Percentiles rank a stretch among this genome's conserved stretches.
These are phyloP conservation scores for Tolypeutes matacus DNA, from an alignment of 2,797 vertebrate species.

Conservation along the genomic window DNA sequence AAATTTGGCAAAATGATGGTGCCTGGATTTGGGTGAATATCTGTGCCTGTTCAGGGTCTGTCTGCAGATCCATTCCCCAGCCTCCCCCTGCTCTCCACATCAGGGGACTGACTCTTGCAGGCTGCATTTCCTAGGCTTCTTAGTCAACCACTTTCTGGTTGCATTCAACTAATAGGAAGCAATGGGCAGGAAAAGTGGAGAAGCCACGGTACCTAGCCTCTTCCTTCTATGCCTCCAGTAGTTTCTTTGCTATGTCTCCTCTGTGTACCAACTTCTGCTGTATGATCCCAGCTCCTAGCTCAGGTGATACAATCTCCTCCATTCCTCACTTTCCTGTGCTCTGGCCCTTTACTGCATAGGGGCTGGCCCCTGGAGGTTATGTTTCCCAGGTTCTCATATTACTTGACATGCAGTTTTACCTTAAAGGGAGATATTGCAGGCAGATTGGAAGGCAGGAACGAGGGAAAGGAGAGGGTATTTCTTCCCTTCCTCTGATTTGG, in stretches of 20 bases:
- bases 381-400: constrained; percentile 21
- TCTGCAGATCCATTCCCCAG: not conserved
- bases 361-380: not conserved
- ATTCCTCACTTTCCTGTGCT: not conserved
- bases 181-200: not conserved
- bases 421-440: not conserved
- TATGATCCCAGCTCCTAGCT: not conserved
- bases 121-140: not conserved
- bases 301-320: not conserved
- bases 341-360: not conserved
- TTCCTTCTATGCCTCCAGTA: not conserved
- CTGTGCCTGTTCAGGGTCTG: not conserved
- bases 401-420: constrained; percentile 32
- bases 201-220: not conserved
- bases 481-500: constrained; percentile 50
- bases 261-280: not conserved
- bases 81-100: not conserved
- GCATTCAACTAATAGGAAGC: not conserved
- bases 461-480: not conserved
- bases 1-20: constrained; percentile 55
- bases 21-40: constrained; percentile 9
- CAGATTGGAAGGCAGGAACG: not conserved
- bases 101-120: not conserved
- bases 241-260: not conserved
- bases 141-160: not conserved